Base-by-base conservation (phyloP, 2,888 invertebrate genomes). In the Bombylius major region DNA sequence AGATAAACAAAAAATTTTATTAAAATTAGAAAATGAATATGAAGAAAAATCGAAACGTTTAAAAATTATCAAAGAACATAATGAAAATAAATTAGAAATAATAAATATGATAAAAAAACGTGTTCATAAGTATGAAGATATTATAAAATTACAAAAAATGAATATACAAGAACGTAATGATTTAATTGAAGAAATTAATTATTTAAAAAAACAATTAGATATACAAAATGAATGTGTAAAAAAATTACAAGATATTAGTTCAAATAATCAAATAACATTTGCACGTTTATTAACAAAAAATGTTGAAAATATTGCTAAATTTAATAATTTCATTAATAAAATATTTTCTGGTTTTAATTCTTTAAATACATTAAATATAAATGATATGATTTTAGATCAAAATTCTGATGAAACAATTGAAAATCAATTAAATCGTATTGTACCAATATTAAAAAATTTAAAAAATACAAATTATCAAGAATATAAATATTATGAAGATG, bases 91-190 rank as follows among this genome's bases (percentile, higher is more conserved):
- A 14, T 12, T 50, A 13, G 50, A 57, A 14, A 42, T 31, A 12
- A 53, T 58, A 8, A 52, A 46, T 7, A 56, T 60, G 34, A 33
- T 51, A 3, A 45, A 58, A 51, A n/a, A 36, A 1, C 45, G 50
- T 0, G 47, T 56, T 4, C 54, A 47, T 14, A 54, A 50, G 5
- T 47, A 66, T 4, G 56, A 64, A 23, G 55, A 61, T 3, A 49
- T 66, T 4, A 57, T 66, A 23, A 34, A 58, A 1, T 51, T 60
- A 1, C 64, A 66, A 39, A 53, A 60, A 12, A 49, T 62, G 5
- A 60, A 69, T 4, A 56, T 60, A 0, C 51, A 50, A 0, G 68
- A 67, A 42, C 63, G 69, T 2, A 63, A 69, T 48, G 56, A 62
- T 11, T 55, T 66, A 13, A 65, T 69, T 9, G 56, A 60, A 5